Percentiles rank a stretch among this genome's conserved stretches.
These are phyloP conservation scores for Pyrochroa serraticornis DNA, from an alignment of 2,888 invertebrate species.

Conservation along the genomic window DNA sequence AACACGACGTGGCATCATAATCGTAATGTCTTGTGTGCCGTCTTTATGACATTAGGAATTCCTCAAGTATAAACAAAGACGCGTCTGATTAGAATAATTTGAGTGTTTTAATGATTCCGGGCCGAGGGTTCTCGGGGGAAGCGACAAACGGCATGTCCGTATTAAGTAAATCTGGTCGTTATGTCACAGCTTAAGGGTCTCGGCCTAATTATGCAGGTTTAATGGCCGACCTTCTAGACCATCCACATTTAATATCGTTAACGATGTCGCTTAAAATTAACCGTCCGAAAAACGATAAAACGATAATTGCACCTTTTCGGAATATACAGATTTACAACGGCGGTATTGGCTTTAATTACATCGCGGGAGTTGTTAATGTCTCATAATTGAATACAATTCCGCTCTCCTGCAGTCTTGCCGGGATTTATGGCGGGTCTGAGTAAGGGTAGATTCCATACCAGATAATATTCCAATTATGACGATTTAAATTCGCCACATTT, in stretches of 20 bases:
- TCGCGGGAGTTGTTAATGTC: conserved; percentile 13
- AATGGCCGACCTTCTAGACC: conserved; percentile 36
- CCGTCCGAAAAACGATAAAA: conserved; percentile 24
- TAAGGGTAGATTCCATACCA: conserved; percentile 11
- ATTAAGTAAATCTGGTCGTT: conserved; percentile 32
- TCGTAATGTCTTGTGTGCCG: conserved; percentile 5
- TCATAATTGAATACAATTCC: conserved; percentile 20
- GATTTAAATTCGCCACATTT: conserved; percentile 1
- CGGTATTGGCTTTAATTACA: conserved; percentile 10
- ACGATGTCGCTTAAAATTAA: conserved; percentile 20
- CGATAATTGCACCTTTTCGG: conserved; percentile 17
- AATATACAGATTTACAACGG: conserved; percentile 8
- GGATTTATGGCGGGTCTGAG: conserved; percentile 14
- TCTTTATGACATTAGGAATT: conserved; percentile 4
- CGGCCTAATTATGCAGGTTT: conserved; percentile 41
- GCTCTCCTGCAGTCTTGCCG: conserved; percentile 7
- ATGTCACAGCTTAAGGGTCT: conserved; percentile 35
- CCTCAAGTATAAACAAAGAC: conserved; percentile 6
- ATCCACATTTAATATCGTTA: conserved; percentile 30
- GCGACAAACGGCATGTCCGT: conserved; percentile 26
- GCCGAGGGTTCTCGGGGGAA: conserved; percentile 14
- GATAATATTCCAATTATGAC: conserved; percentile 19
- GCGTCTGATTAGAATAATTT: conserved; percentile 12
- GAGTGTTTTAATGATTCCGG: conserved; percentile 13
- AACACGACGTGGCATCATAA: conserved; percentile 10